These are phyloP conservation scores for Rhogogaster chlorosoma DNA, from an alignment of 2,888 invertebrate genomes.

Conservation along the genomic window DNA sequence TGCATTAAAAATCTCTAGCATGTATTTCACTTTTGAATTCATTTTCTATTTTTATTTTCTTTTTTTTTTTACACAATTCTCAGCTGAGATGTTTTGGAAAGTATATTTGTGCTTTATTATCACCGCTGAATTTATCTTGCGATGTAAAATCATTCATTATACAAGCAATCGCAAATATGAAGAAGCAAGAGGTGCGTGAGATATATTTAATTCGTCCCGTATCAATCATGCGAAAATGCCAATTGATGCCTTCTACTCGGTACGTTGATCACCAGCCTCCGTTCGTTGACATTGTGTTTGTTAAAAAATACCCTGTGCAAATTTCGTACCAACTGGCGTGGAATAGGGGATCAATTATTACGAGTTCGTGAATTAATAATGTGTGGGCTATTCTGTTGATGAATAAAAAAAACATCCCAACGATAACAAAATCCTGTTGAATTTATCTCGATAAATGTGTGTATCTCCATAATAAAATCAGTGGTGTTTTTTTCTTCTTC, in stretches of 20 bases:
- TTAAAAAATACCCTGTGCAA: constrained; percentile 15
- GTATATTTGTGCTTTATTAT: background rate
- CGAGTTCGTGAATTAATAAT: background rate
- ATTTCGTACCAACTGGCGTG: constrained; percentile 34
- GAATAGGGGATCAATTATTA: constrained; percentile 45
- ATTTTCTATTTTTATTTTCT: background rate
- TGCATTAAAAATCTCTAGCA: background rate
- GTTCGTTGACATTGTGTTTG: background rate
- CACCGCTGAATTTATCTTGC: background rate
- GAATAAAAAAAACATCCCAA: background rate
- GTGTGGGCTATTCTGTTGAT: background rate
- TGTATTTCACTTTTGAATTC: background rate
- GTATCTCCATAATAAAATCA: background rate
- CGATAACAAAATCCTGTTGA: background rate
- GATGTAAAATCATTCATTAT: background rate
- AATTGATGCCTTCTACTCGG: background rate
- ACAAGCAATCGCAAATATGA: background rate
- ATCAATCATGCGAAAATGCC: background rate
- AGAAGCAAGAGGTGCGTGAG: background rate
- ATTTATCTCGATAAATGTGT: background rate
- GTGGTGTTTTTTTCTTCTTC: background rate
- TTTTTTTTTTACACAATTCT: background rate
- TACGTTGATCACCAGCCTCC: background rate
- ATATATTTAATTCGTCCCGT: background rate
- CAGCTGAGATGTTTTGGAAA: background rate